phyloP scores from a whole-genome alignment of 2,797 vertebrate species.

The Corythornis leucogaster region DNA sequence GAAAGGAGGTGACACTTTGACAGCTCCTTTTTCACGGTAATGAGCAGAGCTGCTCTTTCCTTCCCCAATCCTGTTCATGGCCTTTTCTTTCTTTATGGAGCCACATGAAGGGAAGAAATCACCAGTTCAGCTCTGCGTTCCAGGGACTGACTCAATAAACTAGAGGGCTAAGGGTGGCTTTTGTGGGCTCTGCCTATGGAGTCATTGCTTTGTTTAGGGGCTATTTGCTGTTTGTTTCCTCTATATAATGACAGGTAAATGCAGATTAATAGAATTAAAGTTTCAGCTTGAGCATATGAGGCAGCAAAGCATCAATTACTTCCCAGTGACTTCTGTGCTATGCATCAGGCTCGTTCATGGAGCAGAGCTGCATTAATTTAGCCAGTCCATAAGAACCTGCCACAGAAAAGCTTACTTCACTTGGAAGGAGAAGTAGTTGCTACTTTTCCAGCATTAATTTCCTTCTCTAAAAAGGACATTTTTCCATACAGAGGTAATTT shows the following conservation, averaged over 20 bases:
- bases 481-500: neutral
- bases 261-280: neutral
- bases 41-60: constrained; percentile 64
- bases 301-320: neutral
- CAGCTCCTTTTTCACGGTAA: constrained; percentile 74
- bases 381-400: neutral
- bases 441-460: neutral
- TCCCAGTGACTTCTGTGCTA: neutral
- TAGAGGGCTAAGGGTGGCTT: neutral
- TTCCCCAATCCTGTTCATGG: neutral
- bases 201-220: neutral
- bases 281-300: neutral
- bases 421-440: neutral
- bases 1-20: constrained; percentile 61
- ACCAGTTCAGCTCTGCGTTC: neutral
- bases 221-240: constrained; percentile 18
- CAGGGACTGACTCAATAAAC: neutral
- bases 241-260: neutral
- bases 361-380: neutral
- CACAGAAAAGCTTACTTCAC: neutral
- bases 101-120: neutral
- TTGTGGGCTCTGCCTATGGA: neutral
- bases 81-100: constrained; percentile 36
- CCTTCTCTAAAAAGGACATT: neutral
- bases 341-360: neutral